Conservation (phyloP, 2,797 vertebrate genomes). For the Parotocinclus haroldoi region DNA sequence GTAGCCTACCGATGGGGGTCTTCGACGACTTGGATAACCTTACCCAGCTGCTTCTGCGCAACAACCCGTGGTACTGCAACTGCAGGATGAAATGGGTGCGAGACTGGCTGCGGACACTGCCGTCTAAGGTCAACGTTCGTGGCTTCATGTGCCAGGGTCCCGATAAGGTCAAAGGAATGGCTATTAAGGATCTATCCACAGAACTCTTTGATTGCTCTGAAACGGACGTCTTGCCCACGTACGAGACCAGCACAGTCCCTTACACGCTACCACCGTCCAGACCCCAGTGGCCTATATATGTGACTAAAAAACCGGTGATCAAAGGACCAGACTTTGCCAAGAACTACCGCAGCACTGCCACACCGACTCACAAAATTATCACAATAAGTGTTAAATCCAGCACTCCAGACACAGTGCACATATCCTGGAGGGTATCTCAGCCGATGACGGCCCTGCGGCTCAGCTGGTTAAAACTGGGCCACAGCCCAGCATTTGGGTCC, state of each 20-base stretch:
- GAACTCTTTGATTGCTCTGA: conserved; percentile 92
- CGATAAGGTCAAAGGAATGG: conserved; percentile 97
- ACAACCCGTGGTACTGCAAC: conserved; percentile 97
- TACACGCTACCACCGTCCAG: conserved; percentile 81
- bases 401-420: conserved; percentile 89
- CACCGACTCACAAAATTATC: conserved; percentile 86
- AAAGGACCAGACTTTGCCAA: conserved; percentile 82
- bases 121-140: conserved; percentile 92
- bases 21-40: conserved; percentile 99
- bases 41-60: conserved; percentile 93
- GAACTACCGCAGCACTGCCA: conserved; percentile 85
- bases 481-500: conserved; percentile 94
- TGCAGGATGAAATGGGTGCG: conserved; percentile 99
- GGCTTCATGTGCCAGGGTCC: conserved; percentile 99
- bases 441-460: conserved; percentile 95
- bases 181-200: conserved; percentile 92
- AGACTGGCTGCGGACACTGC: conserved; percentile 91
- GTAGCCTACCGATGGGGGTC: conserved; percentile 92
- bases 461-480: conserved; percentile 97
- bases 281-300: conserved; percentile 87
- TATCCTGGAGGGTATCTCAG: conserved; percentile 95
- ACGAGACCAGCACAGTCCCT: conserved; percentile 85
- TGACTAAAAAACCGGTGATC: conserved; percentile 86
- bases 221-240: conserved; percentile 69
- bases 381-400: conserved; percentile 94